Conservation (phyloP, 2,888 invertebrate species). For the Agapetus fuscipes region DNA sequence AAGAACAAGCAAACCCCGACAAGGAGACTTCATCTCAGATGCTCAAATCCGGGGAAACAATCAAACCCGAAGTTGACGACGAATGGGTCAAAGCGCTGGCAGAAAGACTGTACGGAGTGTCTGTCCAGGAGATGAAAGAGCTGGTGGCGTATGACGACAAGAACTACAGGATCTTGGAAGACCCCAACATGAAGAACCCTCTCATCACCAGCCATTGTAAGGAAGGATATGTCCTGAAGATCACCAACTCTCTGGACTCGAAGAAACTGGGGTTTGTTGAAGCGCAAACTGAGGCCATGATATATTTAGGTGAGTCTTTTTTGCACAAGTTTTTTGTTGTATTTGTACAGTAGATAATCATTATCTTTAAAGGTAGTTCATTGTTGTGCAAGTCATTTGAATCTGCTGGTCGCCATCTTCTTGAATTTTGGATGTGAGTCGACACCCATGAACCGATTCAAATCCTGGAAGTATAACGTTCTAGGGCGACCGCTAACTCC, state of each 20-base stretch:
- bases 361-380: too few species aligned
- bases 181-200: conserved; percentile 49
- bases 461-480: too few species aligned
- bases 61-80: conserved; percentile 46
- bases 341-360: too few species aligned
- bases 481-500: too few species aligned
- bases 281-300: conserved; percentile 65
- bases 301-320: conserved; percentile 53
- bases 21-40: conserved; percentile 14
- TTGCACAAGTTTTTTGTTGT: too few species aligned
- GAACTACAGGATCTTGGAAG: conserved; percentile 59
- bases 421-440: too few species aligned
- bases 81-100: conserved; percentile 45
- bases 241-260: conserved; percentile 76
- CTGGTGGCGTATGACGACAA: conserved; percentile 71
- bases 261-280: conserved; percentile 55
- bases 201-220: conserved; percentile 44
- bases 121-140: conserved; percentile 46
- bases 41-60: conserved; percentile 46
- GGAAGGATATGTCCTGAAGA: conserved; percentile 69
- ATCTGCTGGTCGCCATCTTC: too few species aligned
- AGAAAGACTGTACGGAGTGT: conserved; percentile 52
- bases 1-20: too few species aligned
- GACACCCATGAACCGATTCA: too few species aligned
- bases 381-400: too few species aligned